phyloP scores from a whole-genome alignment of 2,888 invertebrate species.

The Lissocephala sabroskyi region DNA sequence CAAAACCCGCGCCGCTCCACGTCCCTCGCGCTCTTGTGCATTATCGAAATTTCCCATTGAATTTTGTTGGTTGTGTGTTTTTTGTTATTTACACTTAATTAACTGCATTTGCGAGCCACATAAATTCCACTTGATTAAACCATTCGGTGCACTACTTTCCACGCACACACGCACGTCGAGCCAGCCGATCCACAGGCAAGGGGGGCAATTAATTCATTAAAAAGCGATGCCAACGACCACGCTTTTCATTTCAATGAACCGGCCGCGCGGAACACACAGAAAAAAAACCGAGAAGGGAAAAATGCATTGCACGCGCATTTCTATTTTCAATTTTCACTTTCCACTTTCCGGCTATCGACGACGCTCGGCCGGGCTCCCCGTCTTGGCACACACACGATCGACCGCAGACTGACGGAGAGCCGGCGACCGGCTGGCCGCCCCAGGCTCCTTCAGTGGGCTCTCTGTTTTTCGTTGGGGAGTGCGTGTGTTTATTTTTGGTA shows the following conservation, averaged over 20 bases:
- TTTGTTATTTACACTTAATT: slow-evolving; percentile 57
- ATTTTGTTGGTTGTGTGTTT: slow-evolving; percentile 6
- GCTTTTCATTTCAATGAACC: slow-evolving; percentile 41
- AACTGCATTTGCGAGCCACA: slow-evolving; percentile 52
- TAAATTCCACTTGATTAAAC: slow-evolving; percentile 68
- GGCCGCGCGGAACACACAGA: neutral
- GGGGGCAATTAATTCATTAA: slow-evolving; percentile 65
- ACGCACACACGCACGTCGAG: slow-evolving; percentile 14
- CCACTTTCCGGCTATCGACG: slow-evolving; percentile 4
- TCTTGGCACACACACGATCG: slow-evolving; percentile 39
- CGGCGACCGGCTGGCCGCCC: too few relatives aligned
- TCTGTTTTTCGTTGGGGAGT: too few relatives aligned
- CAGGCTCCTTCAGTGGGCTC: too few relatives aligned
- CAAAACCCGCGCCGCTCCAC: neutral
- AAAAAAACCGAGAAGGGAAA: slow-evolving; percentile 1
- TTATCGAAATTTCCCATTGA: neutral
- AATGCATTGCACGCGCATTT: slow-evolving; percentile 42
- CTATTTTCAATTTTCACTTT: slow-evolving; percentile 24
- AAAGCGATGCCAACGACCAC: slow-evolving; percentile 41
- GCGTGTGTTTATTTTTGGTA: slow-evolving; percentile 43
- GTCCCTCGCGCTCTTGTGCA: neutral
- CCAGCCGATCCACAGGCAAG: too few relatives aligned
- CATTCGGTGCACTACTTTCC: slow-evolving; percentile 50
- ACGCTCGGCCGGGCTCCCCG: neutral
- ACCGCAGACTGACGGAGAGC: slow-evolving; percentile 36